These are phyloP conservation scores for Bombus picipes DNA, from an alignment of 1,140 invertebrate genomes.

Conservation along the genomic window DNA sequence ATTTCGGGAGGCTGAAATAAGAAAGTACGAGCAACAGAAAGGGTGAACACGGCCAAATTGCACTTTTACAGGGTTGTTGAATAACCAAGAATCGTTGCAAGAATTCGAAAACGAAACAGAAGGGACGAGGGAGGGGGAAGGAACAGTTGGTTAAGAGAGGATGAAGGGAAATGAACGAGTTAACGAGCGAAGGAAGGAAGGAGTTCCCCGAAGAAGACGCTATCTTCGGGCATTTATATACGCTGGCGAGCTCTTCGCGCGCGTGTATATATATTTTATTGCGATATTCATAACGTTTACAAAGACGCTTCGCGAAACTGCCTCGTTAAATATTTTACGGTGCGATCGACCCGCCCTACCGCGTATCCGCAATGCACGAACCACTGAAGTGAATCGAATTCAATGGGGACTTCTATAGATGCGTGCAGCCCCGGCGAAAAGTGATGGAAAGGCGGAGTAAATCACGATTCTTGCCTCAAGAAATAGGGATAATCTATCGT, in stretches of 20 bases:
- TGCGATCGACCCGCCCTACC: constrained; percentile 65
- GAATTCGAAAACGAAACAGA: constrained; percentile 14
- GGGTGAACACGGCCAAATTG: not conserved
- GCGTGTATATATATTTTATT: constrained; percentile 77
- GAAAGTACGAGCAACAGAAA: not conserved
- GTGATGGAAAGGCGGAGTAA: constrained; percentile 37
- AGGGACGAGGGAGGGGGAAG: not conserved
- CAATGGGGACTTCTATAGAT: constrained; percentile 52
- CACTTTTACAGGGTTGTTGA: constrained; percentile 64
- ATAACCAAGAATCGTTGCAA: not conserved
- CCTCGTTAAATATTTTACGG: constrained; percentile 81
- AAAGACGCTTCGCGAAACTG: constrained; percentile 76
- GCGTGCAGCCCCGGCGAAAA: constrained; percentile 38
- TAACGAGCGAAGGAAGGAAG: constrained; percentile 16
- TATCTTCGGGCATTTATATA: constrained; percentile 67
- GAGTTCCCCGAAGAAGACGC: constrained; percentile 35
- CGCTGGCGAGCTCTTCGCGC: not conserved
- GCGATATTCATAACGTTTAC: constrained; percentile 81
- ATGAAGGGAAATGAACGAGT: constrained; percentile 24
- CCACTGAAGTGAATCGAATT: constrained; percentile 55
- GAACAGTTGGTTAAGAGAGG: constrained; percentile 10
- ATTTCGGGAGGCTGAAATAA: not conserved
- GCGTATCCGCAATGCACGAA: constrained; percentile 46
- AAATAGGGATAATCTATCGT: constrained; percentile 44
- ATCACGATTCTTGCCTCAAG: constrained; percentile 25